Evolutionary conservation across 2,888 invertebrate species (phyloP), one percentile per base, ranked within the genome.

Genomic region (Acleris cristana): DNA sequence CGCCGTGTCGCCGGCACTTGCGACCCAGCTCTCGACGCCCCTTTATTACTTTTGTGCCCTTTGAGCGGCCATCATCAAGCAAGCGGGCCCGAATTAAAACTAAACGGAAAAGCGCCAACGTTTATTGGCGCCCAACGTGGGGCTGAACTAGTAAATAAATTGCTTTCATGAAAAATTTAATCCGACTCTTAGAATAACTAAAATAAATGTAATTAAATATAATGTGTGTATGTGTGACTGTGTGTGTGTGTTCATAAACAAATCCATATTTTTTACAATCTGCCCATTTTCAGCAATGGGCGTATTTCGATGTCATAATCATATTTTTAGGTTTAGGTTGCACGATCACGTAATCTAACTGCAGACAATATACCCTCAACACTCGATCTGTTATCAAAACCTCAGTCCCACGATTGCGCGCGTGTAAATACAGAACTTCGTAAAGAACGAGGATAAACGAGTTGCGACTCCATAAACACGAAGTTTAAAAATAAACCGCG

Each of bases 11-110:
- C 40, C 26, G 44, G 61, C 71, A 54, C 67, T 72, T 72, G 62
- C 51, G 65, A 68, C 71, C 73, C 76, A 86, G 77, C 87, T 86
- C 85, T 88, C 86, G 84, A 88, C 88, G 86, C 89, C 90, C 90
- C 86, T 89, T 89, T 88, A 90, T 89, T 88, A 88, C 88, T 86
- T 84, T 82, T 85, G 85, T 84, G 84, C 87, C 83, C 89, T 89
- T 89, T 89, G 87, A 86, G 73, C 83, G 48, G 79, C 83, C 85
- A 84, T 87, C 86, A 87, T 86, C 84, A 82, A 85, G 80, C 88
- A 85, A 84, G 34, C 85, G 85, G 85, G 77, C 81, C 82, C 80
- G 82, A 88, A 89, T 89, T 89, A 89, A 90, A 89, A 85, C 85
- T 86, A 84, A 79, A 82, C 80, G 79, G 18, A 48, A 48, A 18